Evolutionary conservation across 2,888 invertebrate genomes (phyloP), one percentile per base, ranked within the genome.

Genomic region (Tethea ocularis): DNA sequence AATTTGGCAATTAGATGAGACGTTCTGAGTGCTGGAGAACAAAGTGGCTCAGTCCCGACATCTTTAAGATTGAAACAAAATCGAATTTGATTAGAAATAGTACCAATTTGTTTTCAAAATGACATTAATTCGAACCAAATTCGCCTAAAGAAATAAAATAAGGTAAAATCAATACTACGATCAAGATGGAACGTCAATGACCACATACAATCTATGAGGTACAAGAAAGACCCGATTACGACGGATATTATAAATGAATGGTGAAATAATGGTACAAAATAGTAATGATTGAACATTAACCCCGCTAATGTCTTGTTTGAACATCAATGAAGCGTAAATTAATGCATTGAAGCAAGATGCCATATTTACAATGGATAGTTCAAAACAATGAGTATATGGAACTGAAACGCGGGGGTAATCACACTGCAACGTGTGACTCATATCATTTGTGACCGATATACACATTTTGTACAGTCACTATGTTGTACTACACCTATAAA

Each of bases 351-450:
- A n/a, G 20, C 20, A 46, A 20, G 10, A 38, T 7, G n/a, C 8
- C 10, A 46, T 20, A 15, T 46, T 46, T 46, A 17, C 1, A 46
- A 26, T 29, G 29, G 17, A 17, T 11, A 26, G 17, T 29, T 51
- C 29, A 15, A 52, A 62, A 71, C 61, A 66, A 69, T 64, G 36
- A 57, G 38, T 56, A 57, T 63, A 58, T 59, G 51, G 46, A 51
- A 61, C 52, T 57, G 57, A 51, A 55, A 56, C 38, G 51, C 13
- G 63, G 58, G 63, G 61, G 64, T 67, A 61, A 66, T 66, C 62
- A 68, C 51, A 24, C 20, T 26, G n/a, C n/a, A n/a, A n/a, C n/a
- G n/a, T n/a, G 58, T 76, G 73, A 77, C 52, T 75, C 72, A 73
- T 57, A 38, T 57, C 60, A 56, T 17, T 10, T 54, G 57, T 56